Evolutionary conservation across 2,113 vertebrate genomes (phyloP).

Genomic region (Hyla sarda): DNA sequence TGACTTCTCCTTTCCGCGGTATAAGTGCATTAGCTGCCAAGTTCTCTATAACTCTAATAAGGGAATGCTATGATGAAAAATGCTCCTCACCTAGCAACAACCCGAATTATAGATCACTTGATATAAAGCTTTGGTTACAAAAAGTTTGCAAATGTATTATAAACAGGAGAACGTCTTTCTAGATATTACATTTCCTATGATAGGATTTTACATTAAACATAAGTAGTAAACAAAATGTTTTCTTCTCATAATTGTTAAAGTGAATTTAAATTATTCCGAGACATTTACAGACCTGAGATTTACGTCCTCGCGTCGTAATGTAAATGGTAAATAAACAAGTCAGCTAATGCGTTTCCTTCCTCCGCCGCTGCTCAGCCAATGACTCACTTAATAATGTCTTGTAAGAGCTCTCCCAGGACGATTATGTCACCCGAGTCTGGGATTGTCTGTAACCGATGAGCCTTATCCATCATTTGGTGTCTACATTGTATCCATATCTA

Average conservation of each 20-base stretch:
- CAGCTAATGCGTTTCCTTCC: conserved; percentile 23
- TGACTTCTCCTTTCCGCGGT: not conserved
- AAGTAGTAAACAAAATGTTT: not conserved
- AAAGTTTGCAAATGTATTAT: not conserved
- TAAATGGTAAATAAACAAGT: conserved; percentile 15
- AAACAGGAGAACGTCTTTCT: not conserved
- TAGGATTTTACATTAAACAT: not conserved
- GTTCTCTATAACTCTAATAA: not conserved
- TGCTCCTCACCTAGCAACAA: not conserved
- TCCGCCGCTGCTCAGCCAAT: not conserved
- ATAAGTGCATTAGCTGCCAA: not conserved
- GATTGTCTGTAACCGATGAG: not conserved
- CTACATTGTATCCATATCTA: not conserved
- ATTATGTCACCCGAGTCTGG: not conserved
- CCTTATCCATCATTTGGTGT: not conserved
- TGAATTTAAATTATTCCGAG: conserved; percentile 11
- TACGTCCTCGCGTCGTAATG: not conserved
- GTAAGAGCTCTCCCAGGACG: not conserved
- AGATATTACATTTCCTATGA: not conserved
- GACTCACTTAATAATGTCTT: conserved; percentile 21
- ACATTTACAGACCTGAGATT: conserved; percentile 8
- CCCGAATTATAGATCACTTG: not conserved
- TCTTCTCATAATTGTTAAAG: conserved; percentile 20
- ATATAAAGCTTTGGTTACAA: not conserved
- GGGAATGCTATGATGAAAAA: not conserved